Percentiles rank a stretch among this genome's conserved stretches.
Evolutionary conservation across 2,113 vertebrate species (phyloP).

Genomic region (Maccullochella peelii): DNA sequence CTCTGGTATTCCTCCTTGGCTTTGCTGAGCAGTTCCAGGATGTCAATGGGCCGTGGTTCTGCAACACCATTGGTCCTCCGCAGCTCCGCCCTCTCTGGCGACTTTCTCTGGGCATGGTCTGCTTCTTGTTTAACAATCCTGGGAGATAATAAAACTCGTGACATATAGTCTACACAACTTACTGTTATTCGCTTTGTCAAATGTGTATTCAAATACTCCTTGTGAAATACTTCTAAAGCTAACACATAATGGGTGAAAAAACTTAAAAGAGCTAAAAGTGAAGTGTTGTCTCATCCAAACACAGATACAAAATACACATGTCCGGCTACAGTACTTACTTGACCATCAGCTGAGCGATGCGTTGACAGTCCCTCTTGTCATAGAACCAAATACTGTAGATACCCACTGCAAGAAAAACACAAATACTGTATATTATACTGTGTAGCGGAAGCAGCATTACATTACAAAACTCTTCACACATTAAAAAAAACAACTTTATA

Average conservation of each 20-base stretch:
- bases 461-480: not conserved
- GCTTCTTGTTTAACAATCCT: constrained; percentile 95
- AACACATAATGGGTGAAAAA: not conserved
- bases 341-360: constrained; percentile 97
- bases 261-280: fast-evolving
- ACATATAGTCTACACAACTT: not conserved
- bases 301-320: not conserved
- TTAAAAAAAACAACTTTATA: not conserved
- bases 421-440: not conserved
- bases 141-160: not conserved
- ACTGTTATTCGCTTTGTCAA: not conserved
- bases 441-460: not conserved
- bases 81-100: constrained; percentile 85
- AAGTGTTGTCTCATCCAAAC: not conserved
- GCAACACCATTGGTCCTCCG: constrained; percentile 87
- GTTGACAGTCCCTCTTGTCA: constrained; percentile 96
- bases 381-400: constrained; percentile 99
- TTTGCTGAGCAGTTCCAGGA: constrained; percentile 97
- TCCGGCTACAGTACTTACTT: constrained; percentile 87
- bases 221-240: not conserved
- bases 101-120: constrained; percentile 85
- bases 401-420: constrained; percentile 85
- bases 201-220: not conserved
- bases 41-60: constrained; percentile 89
- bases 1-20: constrained; percentile 97